phyloP scores from a whole-genome alignment of 2,113 vertebrate genomes.

The Macrotus californicus region DNA sequence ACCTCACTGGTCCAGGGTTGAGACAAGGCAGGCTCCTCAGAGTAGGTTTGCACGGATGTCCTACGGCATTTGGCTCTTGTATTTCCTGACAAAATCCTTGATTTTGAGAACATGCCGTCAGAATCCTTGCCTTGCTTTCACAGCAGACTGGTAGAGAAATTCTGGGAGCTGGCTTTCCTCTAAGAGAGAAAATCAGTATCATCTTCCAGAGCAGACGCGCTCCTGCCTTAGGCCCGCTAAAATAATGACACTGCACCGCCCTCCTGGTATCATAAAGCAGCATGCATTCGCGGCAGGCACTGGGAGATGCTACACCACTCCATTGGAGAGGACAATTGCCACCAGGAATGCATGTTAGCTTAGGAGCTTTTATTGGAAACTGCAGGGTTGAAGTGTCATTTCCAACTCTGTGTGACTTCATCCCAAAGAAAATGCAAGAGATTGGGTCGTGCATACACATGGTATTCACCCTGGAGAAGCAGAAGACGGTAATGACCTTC shows the following conservation, averaged over 20 bases:
- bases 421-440: neutral
- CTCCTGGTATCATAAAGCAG: neutral
- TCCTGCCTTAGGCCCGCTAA: neutral
- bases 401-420: neutral
- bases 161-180: neutral
- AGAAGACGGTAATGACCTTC: neutral
- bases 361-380: constrained; percentile 41
- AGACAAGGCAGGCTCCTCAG: neutral
- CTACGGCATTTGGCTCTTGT: neutral
- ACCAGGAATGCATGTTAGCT: neutral
- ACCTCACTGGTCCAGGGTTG: neutral
- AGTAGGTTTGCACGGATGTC: neutral
- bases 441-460: neutral
- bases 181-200: constrained; percentile 30
- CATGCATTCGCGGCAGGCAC: neutral
- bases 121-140: neutral
- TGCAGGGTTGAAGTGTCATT: neutral
- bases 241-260: neutral
- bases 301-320: neutral
- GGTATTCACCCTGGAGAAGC: neutral
- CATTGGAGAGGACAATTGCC: neutral
- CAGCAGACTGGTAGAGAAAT: neutral
- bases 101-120: neutral
- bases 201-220: constrained; percentile 26
- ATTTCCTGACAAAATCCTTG: neutral